Evolutionary conservation across 2,888 invertebrate genomes (phyloP).

Genomic region (Acanthosepion esculentum): DNA sequence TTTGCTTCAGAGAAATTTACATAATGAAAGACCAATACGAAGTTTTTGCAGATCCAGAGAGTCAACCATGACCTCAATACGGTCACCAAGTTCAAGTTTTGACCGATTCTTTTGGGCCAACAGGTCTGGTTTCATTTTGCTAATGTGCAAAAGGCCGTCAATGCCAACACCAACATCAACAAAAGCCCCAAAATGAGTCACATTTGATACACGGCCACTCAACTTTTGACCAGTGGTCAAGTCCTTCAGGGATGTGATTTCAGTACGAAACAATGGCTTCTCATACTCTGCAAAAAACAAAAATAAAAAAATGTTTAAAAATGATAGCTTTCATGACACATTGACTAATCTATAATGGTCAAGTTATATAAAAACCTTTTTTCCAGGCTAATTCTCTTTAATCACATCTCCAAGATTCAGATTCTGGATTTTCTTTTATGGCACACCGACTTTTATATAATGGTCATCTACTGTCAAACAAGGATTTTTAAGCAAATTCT

Average conservation of each 20-base stretch:
- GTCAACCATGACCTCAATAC: conserved; percentile 65
- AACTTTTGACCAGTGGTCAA: conserved; percentile 74
- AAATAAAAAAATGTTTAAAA: not conserved
- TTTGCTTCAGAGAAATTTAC: not conserved
- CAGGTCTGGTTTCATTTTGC: conserved; percentile 57
- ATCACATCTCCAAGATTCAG: no score
- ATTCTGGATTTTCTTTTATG: no score
- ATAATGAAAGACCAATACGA: conserved; percentile 64
- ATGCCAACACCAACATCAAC: conserved; percentile 81
- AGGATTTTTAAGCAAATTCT: no score
- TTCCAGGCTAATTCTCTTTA: no score
- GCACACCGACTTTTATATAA: no score
- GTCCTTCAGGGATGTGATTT: conserved; percentile 82
- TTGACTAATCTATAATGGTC: no score
- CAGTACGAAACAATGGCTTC: conserved; percentile 85
- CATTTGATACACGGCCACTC: conserved; percentile 86
- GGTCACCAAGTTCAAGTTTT: conserved; percentile 66
- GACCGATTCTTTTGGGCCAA: conserved; percentile 51
- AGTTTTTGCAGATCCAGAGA: conserved; percentile 60
- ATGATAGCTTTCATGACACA: no score
- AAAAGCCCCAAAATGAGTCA: conserved; percentile 92
- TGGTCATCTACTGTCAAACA: no score
- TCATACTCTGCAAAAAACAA: conserved; percentile 75
- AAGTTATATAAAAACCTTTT: no score
- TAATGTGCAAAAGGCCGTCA: conserved; percentile 76